phyloP scores from a whole-genome alignment of 37 sponge, comb jelly and placozoan genomes.

The Ianthella basta region DNA sequence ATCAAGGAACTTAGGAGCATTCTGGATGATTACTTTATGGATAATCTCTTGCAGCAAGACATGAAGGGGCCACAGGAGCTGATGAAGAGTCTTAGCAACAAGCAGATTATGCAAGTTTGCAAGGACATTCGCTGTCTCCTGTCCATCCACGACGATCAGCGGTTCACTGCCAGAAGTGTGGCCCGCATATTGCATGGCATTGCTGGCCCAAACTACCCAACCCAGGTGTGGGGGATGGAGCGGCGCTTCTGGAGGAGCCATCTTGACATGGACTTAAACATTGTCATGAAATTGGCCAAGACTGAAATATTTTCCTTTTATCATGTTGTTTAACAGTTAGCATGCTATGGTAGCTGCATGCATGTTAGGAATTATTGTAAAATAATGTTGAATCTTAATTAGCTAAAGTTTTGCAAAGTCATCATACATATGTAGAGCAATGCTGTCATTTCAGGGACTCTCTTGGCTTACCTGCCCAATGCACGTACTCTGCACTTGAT shows the following conservation, averaged over 20 bases:
- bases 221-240: slow-evolving; percentile 84
- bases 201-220: slow-evolving; percentile 86
- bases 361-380: not conserved
- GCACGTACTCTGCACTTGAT: no score
- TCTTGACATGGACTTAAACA: slow-evolving; percentile 80
- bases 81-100: slow-evolving; percentile 25
- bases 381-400: no score
- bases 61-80: not conserved
- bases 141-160: slow-evolving; percentile 62
- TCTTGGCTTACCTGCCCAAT: no score
- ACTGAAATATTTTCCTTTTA: slow-evolving; percentile 48
- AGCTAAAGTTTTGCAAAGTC: no score
- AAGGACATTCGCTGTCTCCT: slow-evolving; percentile 75
- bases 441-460: no score
- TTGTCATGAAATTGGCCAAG: slow-evolving; percentile 72
- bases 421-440: no score
- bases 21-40: slow-evolving; percentile 59
- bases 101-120: slow-evolving; percentile 25
- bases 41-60: not conserved
- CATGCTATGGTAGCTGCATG: not conserved
- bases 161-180: slow-evolving; percentile 77
- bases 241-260: slow-evolving; percentile 85
- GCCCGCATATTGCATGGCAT: slow-evolving; percentile 95
- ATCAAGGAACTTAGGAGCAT: not conserved
- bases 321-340: no score